Percentiles rank a stretch among this genome's conserved stretches.
These are phyloP conservation scores for Nyctalus aviator DNA, from an alignment of 2,797 vertebrate genomes.

Conservation along the genomic window DNA sequence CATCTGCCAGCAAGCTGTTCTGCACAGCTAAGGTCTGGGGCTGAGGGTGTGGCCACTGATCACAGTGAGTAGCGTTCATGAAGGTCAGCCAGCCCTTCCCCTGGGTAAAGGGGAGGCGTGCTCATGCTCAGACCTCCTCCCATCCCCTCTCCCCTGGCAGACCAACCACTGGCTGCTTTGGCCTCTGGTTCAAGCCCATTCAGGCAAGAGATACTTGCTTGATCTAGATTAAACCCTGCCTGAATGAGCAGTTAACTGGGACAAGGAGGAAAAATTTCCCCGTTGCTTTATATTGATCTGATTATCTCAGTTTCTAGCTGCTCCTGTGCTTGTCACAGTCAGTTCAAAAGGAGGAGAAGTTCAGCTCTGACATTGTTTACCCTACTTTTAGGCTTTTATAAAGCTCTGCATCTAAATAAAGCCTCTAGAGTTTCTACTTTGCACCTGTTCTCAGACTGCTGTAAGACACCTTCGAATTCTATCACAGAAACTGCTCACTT, in stretches of 20 bases:
- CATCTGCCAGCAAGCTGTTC: constrained; percentile 75
- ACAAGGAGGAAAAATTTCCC: background rate
- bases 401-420: constrained; percentile 4
- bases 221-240: background rate
- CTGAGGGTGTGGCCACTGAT: background rate
- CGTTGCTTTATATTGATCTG: too few species aligned
- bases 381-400: background rate
- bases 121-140: too few species aligned
- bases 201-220: background rate
- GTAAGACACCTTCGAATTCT: background rate
- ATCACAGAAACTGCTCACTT: background rate
- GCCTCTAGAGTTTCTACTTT: constrained; percentile 7
- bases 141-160: accelerated
- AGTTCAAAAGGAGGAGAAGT: background rate
- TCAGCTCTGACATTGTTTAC: background rate
- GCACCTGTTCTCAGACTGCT: constrained; percentile 59
- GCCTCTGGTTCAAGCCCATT: background rate
- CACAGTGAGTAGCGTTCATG: background rate
- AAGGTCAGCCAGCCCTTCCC: background rate
- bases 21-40: constrained; percentile 49
- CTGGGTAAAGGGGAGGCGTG: background rate
- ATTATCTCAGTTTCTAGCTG: background rate
- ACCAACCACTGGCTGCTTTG: background rate
- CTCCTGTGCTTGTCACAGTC: background rate
- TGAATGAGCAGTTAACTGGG: background rate